Conservation (phyloP, 2,113 vertebrate genomes). For the Myrmecobius fasciatus region DNA sequence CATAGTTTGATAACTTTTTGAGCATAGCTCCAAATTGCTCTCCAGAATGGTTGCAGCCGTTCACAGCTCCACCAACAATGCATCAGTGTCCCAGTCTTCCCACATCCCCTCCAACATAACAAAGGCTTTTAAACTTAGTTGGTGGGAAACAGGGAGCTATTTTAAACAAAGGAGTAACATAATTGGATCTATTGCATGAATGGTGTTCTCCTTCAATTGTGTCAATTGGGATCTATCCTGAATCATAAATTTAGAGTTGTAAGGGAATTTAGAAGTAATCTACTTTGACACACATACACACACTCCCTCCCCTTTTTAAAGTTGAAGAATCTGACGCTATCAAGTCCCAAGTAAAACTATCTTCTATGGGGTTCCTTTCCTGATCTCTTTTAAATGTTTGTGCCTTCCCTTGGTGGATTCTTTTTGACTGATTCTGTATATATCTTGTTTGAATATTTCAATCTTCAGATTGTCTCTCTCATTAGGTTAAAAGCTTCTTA, state of each 20-base stretch:
- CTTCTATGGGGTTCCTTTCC: neutral
- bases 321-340: neutral
- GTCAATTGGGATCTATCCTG: neutral
- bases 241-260: neutral
- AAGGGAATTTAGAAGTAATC: neutral
- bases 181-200: neutral
- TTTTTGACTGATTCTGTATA: neutral
- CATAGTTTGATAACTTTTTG: too few relatives aligned
- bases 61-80: too few relatives aligned
- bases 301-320: neutral
- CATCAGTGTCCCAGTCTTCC: too few relatives aligned
- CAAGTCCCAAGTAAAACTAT: neutral
- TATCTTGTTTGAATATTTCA: neutral
- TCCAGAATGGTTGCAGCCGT: too few relatives aligned
- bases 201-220: neutral
- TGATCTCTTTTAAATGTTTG: neutral
- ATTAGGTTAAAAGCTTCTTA: neutral
- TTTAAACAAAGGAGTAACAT: neutral
- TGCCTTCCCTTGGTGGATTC: neutral
- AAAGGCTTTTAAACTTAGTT: neutral
- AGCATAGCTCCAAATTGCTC: too few relatives aligned
- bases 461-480: neutral
- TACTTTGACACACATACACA: neutral
- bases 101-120: too few relatives aligned
- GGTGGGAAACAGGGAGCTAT: neutral